Evolutionary conservation across 1,140 invertebrate genomes (phyloP).

Genomic region (Augochlora pura): DNA sequence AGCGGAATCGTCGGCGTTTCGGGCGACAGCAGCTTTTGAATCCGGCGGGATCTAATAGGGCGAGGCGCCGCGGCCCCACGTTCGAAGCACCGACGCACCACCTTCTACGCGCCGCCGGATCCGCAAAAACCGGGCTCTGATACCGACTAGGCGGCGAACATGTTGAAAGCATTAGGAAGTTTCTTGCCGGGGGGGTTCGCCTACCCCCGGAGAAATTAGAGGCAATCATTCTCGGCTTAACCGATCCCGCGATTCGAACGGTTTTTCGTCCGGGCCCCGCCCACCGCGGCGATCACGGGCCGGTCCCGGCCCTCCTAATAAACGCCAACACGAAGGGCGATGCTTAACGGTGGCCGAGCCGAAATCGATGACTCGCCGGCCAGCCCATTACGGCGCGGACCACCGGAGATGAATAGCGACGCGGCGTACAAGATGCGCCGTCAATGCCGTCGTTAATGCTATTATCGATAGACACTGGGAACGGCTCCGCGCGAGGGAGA

Average conservation of each 20-base stretch:
- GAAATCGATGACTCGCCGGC: slow-evolving; percentile 6
- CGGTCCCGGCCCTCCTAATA: slow-evolving; percentile 48
- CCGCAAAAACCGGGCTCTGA: slow-evolving; percentile 56
- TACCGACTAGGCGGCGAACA: slow-evolving; percentile 63
- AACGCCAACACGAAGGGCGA: background rate
- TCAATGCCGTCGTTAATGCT: background rate
- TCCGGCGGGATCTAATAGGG: slow-evolving; percentile 25
- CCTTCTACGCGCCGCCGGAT: background rate
- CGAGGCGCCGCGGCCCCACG: slow-evolving; percentile 9
- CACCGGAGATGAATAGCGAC: background rate
- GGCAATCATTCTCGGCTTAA: slow-evolving; percentile 76
- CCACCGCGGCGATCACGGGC: slow-evolving; percentile 12
- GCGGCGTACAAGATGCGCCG: background rate
- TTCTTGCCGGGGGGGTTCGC: slow-evolving; percentile 63
- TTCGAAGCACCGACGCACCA: slow-evolving; percentile 11
- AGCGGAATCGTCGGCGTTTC: slow-evolving; percentile 8
- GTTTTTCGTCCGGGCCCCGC: slow-evolving; percentile 59
- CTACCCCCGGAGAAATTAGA: slow-evolving; percentile 69
- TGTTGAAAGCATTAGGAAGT: slow-evolving; percentile 76
- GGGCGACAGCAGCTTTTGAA: slow-evolving; percentile 33
- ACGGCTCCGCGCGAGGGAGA: background rate
- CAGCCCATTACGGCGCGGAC: background rate
- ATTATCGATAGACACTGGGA: background rate
- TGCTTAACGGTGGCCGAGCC: background rate
- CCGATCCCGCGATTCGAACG: slow-evolving; percentile 67